Base-by-base conservation (phyloP, 2,888 invertebrate genomes). In the Eupithecia insigniata region DNA sequence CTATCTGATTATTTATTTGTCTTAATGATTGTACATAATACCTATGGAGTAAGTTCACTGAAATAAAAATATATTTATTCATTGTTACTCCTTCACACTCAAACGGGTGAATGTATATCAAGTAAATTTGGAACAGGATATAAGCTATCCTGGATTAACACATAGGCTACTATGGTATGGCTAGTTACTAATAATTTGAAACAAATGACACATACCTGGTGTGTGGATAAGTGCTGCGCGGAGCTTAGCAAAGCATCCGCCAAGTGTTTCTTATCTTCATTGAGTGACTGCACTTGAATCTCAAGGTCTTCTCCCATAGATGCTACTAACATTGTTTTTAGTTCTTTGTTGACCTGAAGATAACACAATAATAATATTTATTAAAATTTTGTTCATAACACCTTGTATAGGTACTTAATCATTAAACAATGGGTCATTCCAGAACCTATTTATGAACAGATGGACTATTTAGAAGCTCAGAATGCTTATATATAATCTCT, bases 261-360 rank as follows among this genome's bases (percentile, higher is more conserved):
- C 80, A 99, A 92, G 83, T 98, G 97, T 71, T 98, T 95, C 89
- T 99, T 98, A 87, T 99, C 99, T 92, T 98, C 98, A 18, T 98
- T 98, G 36, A 99, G 93, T 73, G 97, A 96, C 85, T 99, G 98
- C 4, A 99, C 98, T 85, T 97, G 96, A 1, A 96, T 96, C 89
- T 99, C 97, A 70, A 99, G 94, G 91, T 99, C 99, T 90, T 99
- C 99, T 10, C 99, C 99, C 81, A 99, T 97, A 18, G 99, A 98
- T 12, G 99, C 99, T 8, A 99, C 98, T 71, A 99, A 90, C 88
- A 99, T 95, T 83, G 97, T 98, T 89, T 99, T 99, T 69, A 99
- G 92, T 90, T 99, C 99, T 69, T 97, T 96, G 90, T 99, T 99
- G 0, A 99, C 97, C 96, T 97, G 77, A 2, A 81, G 75, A 77